These are phyloP conservation scores for Eristalis tenax DNA, from an alignment of 2,888 invertebrate species.

Conservation along the genomic window DNA sequence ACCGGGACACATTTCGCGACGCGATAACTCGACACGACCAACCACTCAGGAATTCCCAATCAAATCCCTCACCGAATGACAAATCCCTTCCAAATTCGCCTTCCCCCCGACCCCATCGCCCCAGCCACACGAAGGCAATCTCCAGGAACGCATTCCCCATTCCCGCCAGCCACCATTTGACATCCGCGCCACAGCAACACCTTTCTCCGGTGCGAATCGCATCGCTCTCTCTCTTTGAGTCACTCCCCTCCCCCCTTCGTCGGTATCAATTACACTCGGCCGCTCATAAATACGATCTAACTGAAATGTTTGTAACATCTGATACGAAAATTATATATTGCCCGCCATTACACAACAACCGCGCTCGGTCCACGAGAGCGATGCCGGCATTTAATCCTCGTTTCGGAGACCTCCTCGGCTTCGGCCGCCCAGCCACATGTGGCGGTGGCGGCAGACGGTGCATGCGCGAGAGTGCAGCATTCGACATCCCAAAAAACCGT, in stretches of 20 bases:
- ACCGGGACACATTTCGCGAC: neutral
- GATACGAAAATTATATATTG: constrained; percentile 68
- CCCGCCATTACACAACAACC: constrained; percentile 50
- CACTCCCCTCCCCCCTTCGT: constrained; percentile 17
- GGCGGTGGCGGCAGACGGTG: neutral
- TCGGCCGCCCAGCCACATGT: neutral
- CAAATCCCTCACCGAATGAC: neutral
- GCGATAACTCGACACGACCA: neutral
- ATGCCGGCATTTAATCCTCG: constrained; percentile 31
- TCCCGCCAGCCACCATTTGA: neutral
- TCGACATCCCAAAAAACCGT: neutral
- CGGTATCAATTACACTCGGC: constrained; percentile 52
- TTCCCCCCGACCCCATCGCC: neutral
- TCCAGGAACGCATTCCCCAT: neutral
- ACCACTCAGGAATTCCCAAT: neutral
- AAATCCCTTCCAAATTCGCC: neutral
- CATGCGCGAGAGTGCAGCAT: neutral
- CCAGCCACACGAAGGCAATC: too few relatives aligned
- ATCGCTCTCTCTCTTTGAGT: constrained; percentile 17
- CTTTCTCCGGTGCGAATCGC: constrained; percentile 6
- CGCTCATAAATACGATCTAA: constrained; percentile 59
- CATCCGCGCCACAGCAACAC: neutral
- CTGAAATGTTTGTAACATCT: constrained; percentile 66
- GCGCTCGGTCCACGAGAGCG: neutral
- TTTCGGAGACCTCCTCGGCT: neutral